Base-by-base conservation (phyloP, 2,113 vertebrate species). In the Condylura cristata region DNA sequence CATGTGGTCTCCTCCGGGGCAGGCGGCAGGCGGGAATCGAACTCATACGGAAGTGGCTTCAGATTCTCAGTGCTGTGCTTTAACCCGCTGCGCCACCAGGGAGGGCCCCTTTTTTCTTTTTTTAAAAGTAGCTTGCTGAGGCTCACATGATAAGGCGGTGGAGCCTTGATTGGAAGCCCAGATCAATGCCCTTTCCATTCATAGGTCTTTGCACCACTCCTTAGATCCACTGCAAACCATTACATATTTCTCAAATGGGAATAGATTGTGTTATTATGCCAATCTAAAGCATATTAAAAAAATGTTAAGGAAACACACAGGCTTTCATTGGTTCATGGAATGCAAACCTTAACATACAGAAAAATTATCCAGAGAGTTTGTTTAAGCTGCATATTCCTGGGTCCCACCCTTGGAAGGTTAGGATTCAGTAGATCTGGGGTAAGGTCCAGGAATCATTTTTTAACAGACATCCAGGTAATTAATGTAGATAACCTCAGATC, bases 331-430 rank as follows among this genome's bases (percentile, higher is more conserved):
- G 41, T 20, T 24, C 65, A 26, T 79, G 53, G n/a, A 81, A 86
- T 71, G 16, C 14, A 80, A 79, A 81, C 14, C 10, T 66, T 65
- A 74, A 37, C 16, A 13, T 53, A 70, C 8, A 61, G 63, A 81
- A 92, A 91, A 88, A 76, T 90, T 66, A 79, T 51, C 68, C 48
- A 78, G 48, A 74, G n/a, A 87, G n/a, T 48, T 94, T 90, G 1
- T 78, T 96, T 90, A 92, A 89, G 34, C 58, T 86, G 14, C 9
- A n/a, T 91, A 70, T 74, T 86, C 60, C 17, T 89, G 11, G 60
- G 14, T 71, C 32, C 20, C 7, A 32, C 13, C 17, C 37, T 46
- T 46, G 3, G 14, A 60, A 46, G 24, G 70, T 0, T 39, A 18
- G 90, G 20, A 68, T 84, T 90, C 75, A 68, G 20, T 56, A 81